Conservation (phyloP, 2,797 vertebrate species). For the Sebastes diaconus region DNA sequence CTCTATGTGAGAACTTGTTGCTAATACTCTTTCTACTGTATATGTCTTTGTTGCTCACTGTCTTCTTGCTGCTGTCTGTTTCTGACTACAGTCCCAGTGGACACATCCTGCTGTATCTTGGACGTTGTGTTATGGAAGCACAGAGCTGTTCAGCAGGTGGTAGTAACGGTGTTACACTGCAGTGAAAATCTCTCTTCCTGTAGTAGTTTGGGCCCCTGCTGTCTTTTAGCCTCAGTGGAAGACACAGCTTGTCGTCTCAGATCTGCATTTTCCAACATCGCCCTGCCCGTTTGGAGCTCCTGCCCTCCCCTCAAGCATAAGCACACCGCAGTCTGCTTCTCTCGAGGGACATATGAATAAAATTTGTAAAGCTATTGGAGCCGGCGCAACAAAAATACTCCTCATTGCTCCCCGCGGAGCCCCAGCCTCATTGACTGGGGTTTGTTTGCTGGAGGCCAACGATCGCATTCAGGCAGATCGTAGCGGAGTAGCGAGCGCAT, state of each 20-base stretch:
- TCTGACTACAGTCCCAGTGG: background rate
- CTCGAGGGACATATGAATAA: conserved; percentile 66
- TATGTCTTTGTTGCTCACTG: background rate
- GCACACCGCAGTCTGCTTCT: conserved; percentile 38
- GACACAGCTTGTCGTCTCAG: conserved; percentile 31
- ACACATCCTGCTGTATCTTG: background rate
- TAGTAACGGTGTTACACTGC: background rate
- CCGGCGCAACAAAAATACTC: conserved; percentile 37
- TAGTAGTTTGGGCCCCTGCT: background rate
- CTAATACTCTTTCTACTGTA: too few species aligned
- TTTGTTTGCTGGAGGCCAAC: conserved; percentile 65
- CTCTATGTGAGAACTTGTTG: too few species aligned
- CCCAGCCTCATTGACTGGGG: conserved; percentile 57
- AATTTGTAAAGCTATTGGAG: conserved; percentile 60
- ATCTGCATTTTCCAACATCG: conserved; percentile 31
- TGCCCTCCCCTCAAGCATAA: conserved; percentile 29
- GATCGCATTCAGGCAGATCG: conserved; percentile 45
- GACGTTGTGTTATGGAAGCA: background rate
- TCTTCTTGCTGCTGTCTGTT: background rate
- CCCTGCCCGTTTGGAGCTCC: background rate
- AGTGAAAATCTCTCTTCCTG: conserved; percentile 2
- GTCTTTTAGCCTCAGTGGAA: conserved; percentile 10
- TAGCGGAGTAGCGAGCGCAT: conserved; percentile 13
- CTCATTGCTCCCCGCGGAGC: conserved; percentile 46
- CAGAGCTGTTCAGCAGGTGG: conserved; percentile 1